These are phyloP conservation scores for Rhynchonema sp. DNA, from an alignment of 2,888 invertebrate genomes.

Conservation along the genomic window DNA sequence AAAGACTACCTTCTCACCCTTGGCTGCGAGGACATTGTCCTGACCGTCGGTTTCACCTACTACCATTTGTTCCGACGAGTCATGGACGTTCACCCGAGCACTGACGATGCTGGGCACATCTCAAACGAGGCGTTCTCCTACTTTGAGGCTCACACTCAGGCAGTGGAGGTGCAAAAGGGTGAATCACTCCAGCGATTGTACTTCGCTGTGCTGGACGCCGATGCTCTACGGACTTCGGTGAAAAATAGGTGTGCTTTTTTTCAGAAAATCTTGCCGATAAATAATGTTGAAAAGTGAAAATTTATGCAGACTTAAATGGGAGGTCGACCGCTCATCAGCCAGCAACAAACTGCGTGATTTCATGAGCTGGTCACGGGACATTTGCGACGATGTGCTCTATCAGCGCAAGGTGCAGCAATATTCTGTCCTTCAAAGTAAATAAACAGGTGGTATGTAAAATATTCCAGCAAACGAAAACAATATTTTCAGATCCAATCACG, in stretches of 20 bases:
- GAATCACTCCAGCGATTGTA: constrained; percentile 28
- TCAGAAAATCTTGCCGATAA: constrained; percentile 26
- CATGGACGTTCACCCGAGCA: constrained; percentile 22
- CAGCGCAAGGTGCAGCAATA: constrained; percentile 24
- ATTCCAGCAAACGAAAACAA: background rate
- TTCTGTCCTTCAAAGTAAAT: too few relatives aligned
- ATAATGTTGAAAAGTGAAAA: too few relatives aligned
- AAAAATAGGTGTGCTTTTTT: constrained; percentile 27
- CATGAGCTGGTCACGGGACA: constrained; percentile 29
- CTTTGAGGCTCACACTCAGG: constrained; percentile 21
- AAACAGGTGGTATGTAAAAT: too few relatives aligned
- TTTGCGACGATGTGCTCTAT: constrained; percentile 30
- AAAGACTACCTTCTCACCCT: background rate
- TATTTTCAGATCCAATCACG: constrained; percentile 15
- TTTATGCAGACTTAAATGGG: too few relatives aligned
- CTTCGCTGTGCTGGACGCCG: constrained; percentile 25
- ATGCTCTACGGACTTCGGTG: constrained; percentile 19
- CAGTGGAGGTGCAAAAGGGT: constrained; percentile 29
- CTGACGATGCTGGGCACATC: background rate
- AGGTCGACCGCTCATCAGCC: constrained; percentile 28
- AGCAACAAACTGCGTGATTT: constrained; percentile 31
- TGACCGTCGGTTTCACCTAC: constrained; percentile 28
- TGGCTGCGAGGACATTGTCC: constrained; percentile 7
- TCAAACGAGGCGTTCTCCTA: constrained; percentile 8
- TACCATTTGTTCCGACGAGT: constrained; percentile 28